Evolutionary conservation across 2,888 invertebrate genomes (phyloP).

Genomic region (Anarsia innoxiella): DNA sequence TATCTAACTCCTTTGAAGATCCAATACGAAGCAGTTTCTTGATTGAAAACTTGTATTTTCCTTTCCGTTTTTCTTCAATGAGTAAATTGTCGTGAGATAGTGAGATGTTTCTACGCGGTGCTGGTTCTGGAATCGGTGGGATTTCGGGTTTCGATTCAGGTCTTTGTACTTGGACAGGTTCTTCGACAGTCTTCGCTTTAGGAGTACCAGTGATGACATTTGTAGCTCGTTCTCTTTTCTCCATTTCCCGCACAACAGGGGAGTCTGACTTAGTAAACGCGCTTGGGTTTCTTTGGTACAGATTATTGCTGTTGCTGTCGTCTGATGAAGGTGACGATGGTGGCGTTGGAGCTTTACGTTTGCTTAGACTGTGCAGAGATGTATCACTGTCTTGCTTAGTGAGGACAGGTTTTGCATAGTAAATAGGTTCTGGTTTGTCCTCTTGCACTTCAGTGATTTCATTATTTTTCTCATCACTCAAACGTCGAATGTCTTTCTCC

Average conservation of each 20-base stretch:
- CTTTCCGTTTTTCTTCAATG: constrained; percentile 79
- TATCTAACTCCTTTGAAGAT: constrained; percentile 80
- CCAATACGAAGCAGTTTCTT: constrained; percentile 89
- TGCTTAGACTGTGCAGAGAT: constrained; percentile 74
- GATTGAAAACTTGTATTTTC: constrained; percentile 83
- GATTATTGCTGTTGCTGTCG: constrained; percentile 57
- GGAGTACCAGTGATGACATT: too few relatives aligned
- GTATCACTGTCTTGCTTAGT: constrained; percentile 76
- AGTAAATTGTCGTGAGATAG: constrained; percentile 84
- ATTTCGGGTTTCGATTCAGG: constrained; percentile 10
- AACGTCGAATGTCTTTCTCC: constrained; percentile 35
- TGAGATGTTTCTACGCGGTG: constrained; percentile 81
- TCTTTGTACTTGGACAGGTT: constrained; percentile 43
- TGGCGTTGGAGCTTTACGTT: constrained; percentile 84
- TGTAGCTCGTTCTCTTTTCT: constrained; percentile 81
- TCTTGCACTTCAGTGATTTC: constrained; percentile 52
- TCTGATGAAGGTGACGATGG: constrained; percentile 71
- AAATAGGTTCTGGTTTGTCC: constrained; percentile 55
- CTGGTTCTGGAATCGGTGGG: constrained; percentile 77
- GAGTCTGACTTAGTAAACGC: constrained; percentile 77
- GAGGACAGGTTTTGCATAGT: constrained; percentile 65
- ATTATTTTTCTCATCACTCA: constrained; percentile 53
- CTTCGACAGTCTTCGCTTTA: constrained; percentile 45
- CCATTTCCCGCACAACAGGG: constrained; percentile 83
- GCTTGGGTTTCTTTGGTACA: constrained; percentile 77